Evolutionary conservation across 1,140 invertebrate species (phyloP).

Genomic region (Melitaea cinxia): DNA sequence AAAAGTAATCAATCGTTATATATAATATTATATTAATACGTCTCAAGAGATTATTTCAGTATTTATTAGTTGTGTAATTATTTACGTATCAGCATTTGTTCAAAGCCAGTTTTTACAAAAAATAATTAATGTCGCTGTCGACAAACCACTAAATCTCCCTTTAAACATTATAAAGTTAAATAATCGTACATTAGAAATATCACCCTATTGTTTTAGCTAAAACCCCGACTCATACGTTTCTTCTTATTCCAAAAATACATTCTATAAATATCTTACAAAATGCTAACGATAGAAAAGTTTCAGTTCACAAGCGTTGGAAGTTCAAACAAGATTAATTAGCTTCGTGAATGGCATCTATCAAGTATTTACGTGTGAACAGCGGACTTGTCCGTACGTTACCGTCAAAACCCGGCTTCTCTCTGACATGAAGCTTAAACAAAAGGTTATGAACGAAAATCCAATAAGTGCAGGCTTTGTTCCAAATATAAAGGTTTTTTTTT

Average conservation of each 20-base stretch:
- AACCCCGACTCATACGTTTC: neutral
- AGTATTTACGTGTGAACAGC: slow-evolving; percentile 37
- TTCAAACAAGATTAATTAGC: slow-evolving; percentile 38
- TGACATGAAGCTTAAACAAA: neutral
- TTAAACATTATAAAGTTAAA: neutral
- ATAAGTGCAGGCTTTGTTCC: slow-evolving; percentile 16
- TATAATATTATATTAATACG: no score
- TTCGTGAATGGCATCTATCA: slow-evolving; percentile 37
- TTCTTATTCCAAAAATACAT: slow-evolving; percentile 10
- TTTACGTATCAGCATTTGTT: no score
- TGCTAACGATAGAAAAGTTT: slow-evolving; percentile 33
- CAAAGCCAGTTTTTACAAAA: no score
- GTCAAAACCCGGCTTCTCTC: slow-evolving; percentile 16
- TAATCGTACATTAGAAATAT: neutral
- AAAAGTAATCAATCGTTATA: no score
- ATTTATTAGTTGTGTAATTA: no score
- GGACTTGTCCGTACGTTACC: slow-evolving; percentile 8
- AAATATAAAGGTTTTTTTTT: slow-evolving; percentile 2
- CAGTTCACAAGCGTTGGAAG: slow-evolving; percentile 22
- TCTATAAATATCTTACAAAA: slow-evolving; percentile 25
- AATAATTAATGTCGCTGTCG: neutral
- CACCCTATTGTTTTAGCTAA: slow-evolving; percentile 1
- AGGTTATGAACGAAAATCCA: slow-evolving; percentile 19
- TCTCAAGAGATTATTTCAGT: no score
- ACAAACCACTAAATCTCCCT: neutral